Base-by-base conservation (phyloP, 2,113 vertebrate species). In the Micronycteris hirsuta region DNA sequence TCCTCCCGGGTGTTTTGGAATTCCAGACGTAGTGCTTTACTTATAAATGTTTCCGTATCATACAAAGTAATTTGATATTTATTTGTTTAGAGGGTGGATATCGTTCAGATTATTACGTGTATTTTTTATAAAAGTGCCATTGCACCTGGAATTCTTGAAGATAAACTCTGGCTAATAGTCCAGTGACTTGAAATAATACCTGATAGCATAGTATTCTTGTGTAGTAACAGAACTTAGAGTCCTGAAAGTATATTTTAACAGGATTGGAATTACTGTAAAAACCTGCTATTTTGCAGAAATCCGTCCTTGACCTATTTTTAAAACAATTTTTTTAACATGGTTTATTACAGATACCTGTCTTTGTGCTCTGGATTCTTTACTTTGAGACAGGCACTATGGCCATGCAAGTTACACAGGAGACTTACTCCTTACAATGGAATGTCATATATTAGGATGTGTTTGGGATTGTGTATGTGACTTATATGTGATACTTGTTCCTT, bases 201-300 rank as follows among this genome's bases (percentile, higher is more conserved):
- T 65, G 28, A n/a, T 89, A 81, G 68, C 52, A 54, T 47, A 5
- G 19, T 74, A n/a, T 71, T 86, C 31, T 52, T 86, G 16, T 41
- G 9, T 15, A 68, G 20, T 73, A 85, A 86, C 52, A 88, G 67
- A 86, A 41, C 61, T 38, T 89, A 61, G 20, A 11, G n/a, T 70
- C 26, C 15, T 94, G 94, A 68, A 67, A 77, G 31, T 93, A 22
- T 82, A 33, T 83, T 89, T 95, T 91, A 83, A 83, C 36, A 71
- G 38, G 28, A 80, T 78, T 84, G 36, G 41, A 85, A 82, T 90
- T 93, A 82, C 63, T 89, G 87, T 77, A 65, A 86, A 96, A 87
- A 36, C 22, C 47, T 28, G 19, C 54, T 2, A 9, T 87, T 83
- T 95, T 93, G 12, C 70, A 87, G 76, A 91, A 87, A 45, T 71